Evolutionary conservation across 64 coral and sea anemone genomes (phyloP), one percentile per base, ranked within the genome.

Genomic region (Porites lutea): DNA sequence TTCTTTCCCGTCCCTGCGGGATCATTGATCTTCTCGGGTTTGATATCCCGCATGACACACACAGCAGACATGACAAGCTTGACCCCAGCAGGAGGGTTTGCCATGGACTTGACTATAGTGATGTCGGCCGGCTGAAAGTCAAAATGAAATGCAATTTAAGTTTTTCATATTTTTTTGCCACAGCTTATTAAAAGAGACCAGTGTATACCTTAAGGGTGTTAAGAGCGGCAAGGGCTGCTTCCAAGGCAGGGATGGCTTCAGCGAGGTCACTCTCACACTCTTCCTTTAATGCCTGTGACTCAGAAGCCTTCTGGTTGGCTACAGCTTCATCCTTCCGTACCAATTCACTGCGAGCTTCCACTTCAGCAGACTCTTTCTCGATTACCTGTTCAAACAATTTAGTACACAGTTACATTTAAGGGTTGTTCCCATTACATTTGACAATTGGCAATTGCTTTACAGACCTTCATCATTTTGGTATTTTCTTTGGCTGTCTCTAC

Each of bases 41-140:
- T 99, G 20, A 99, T 90, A 71, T 96, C 97, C 71, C 82, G 93
- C 97, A 99, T 96, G 13, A 99, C 94, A 73, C 97, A 99, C 8
- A 99, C 94, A 14, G 97, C 97, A 72, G 94, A 68, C 97, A 99
- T 99, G 62, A 99, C 97, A 13, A 99, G 97, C 71, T 99, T 99
- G 3, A 99, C 94, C 27, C 97, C 97, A 11, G 94, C 94, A 16
- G 97, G 97, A 44, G 97, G 97, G 49, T 96, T 99, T 13, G 68
- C 65, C 97, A 99, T 96, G 52, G 94, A 93, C 88, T 99, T 99
- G 2, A 99, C 97, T 60, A 99, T 96, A 2, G 97, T 99, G 82
- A 99, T 99, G 46, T 99, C 97, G 71, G 97, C 91, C n/a, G 97
- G 97, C 97, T 98, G 75, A 77, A 70, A 65, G 70, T 19, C 8